Evolutionary conservation across 2,113 vertebrate species (phyloP).

Genomic region (Prietella phreatophila): DNA sequence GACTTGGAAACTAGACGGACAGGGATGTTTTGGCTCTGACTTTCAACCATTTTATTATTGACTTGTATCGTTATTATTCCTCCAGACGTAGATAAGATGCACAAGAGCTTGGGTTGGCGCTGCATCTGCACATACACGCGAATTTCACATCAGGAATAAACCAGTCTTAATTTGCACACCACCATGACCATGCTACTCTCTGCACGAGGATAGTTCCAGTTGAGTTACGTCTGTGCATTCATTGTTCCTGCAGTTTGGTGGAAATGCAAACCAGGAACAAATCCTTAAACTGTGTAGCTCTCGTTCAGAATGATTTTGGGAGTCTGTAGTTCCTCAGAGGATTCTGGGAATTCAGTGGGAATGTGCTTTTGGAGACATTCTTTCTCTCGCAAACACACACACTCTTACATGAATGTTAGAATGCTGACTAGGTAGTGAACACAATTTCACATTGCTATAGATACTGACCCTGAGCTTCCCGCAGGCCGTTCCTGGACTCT

Average conservation of each 20-base stretch:
- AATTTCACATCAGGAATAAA: not conserved
- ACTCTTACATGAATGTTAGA: not conserved
- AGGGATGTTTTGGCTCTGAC: no score
- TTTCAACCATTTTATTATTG: no score
- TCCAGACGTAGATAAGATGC: not conserved
- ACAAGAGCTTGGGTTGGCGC: not conserved
- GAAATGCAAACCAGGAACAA: not conserved
- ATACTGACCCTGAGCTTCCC: not conserved
- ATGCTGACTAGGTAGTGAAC: not conserved
- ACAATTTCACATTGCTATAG: not conserved
- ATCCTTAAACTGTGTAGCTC: not conserved
- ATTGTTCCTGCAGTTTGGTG: not conserved
- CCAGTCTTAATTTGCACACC: not conserved
- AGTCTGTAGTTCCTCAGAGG: not conserved
- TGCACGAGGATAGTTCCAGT: not conserved
- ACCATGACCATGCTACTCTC: not conserved
- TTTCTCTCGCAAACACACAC: not conserved
- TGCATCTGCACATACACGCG: not conserved
- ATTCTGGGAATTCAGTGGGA: not conserved
- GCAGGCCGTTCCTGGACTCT: conserved; percentile 53
- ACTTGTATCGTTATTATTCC: no score
- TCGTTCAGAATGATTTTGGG: not conserved
- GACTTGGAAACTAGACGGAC: no score
- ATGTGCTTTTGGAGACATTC: not conserved
- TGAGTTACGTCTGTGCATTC: not conserved